Conservation (phyloP, 2,797 vertebrate genomes). For the Sciurus vulgaris region DNA sequence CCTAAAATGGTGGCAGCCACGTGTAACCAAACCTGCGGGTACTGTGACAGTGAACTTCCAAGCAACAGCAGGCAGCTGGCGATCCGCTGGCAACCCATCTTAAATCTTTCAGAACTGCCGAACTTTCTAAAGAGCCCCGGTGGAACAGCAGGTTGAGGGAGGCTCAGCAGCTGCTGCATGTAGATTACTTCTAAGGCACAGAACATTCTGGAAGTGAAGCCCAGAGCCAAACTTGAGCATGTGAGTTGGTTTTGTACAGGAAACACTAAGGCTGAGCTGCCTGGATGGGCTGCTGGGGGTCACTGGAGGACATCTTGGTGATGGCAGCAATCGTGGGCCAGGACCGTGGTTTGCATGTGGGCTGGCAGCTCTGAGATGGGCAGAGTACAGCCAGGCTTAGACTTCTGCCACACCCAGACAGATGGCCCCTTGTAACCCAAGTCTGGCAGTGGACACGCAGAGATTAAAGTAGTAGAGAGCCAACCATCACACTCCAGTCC, state of each 20-base stretch:
- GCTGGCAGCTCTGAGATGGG: neutral
- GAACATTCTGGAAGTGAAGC: conserved; percentile 53
- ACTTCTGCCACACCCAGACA: conserved; percentile 29
- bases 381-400: neutral
- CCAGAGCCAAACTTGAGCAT: conserved; percentile 17
- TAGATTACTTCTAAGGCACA: neutral
- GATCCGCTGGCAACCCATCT: too few species aligned
- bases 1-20: too few species aligned
- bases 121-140: neutral
- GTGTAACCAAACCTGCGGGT: too few species aligned
- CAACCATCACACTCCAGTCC: too few species aligned
- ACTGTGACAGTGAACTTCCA: too few species aligned
- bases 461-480: neutral
- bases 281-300: neutral
- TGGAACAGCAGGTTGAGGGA: neutral
- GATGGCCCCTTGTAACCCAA: neutral
- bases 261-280: conserved; percentile 13
- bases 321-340: neutral
- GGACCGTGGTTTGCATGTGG: conserved; percentile 14
- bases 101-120: too few species aligned
- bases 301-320: conserved; percentile 44
- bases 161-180: neutral
- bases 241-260: neutral
- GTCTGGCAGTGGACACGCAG: neutral
- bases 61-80: too few species aligned